A percentile compares a stretch with the other conserved stretches of the same genome.
Evolutionary conservation across 1,140 invertebrate genomes (phyloP).

Genomic region (Anthonomus grandis): DNA sequence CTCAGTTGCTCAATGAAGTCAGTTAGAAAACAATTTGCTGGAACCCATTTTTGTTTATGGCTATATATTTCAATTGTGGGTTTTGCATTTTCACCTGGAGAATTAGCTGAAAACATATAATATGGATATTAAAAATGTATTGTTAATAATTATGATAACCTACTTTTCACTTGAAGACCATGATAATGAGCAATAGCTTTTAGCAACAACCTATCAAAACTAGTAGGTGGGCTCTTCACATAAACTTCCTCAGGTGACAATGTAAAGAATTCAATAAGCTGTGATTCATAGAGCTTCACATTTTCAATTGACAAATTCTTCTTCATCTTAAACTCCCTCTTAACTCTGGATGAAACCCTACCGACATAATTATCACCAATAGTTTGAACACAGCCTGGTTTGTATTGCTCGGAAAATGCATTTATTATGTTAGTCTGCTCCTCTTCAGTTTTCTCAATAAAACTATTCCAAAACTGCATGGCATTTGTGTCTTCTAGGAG

Average conservation of each 20-base stretch:
- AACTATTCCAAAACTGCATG: constrained; percentile 38
- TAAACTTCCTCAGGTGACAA: constrained; percentile 29
- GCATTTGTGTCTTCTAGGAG: constrained; percentile 35
- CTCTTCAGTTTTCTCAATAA: constrained; percentile 37
- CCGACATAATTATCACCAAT: constrained; percentile 14
- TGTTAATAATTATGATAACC: background rate
- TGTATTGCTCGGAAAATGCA: constrained; percentile 25
- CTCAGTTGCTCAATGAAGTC: constrained; percentile 34
- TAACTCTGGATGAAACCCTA: constrained; percentile 35
- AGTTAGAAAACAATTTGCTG: constrained; percentile 31
- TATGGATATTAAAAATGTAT: constrained; percentile 1
- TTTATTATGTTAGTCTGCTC: constrained; percentile 35
- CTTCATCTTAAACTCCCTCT: constrained; percentile 33
- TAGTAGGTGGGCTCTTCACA: constrained; percentile 32
- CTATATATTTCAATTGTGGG: constrained; percentile 36
- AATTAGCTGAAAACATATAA: constrained; percentile 27
- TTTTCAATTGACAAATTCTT: constrained; percentile 35
- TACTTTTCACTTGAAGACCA: constrained; percentile 37
- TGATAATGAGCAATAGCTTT: constrained; percentile 43
- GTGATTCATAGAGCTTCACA: constrained; percentile 31
- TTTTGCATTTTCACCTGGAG: constrained; percentile 17
- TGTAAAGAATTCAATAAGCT: constrained; percentile 39
- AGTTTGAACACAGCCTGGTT: background rate
- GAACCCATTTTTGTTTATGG: constrained; percentile 27
- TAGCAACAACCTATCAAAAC: constrained; percentile 41